Base-by-base conservation (phyloP, 2,113 vertebrate genomes). In the Tyrannus savana region DNA sequence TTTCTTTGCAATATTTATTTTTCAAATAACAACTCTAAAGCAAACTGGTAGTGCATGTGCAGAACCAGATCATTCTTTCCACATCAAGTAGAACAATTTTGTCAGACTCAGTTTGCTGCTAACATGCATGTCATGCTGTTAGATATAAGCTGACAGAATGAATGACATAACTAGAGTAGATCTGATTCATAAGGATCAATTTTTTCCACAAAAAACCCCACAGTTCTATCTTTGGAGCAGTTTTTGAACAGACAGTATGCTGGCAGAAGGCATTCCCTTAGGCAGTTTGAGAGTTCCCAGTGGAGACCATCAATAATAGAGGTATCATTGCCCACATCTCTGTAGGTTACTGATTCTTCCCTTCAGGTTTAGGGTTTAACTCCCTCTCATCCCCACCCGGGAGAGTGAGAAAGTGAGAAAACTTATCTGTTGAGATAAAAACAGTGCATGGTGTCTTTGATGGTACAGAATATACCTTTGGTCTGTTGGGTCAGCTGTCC, bases 1-100 rank as follows among this genome's bases (percentile, higher is more conserved):
- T 94, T 83, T 88, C n/a, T 93, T 90, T 80, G 72, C 66, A 95
- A 89, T 85, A 90, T 84, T 82, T 95, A 89, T 76, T 90, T 83
- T 95, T 89, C 37, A 91, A 90, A 71, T 81, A 91, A 76, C 35
- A 74, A 23, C 83, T 79, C 71, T 76, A n/a, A 93, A 92, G 44
- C 22, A 71, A 94, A 71, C 35, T 67, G 41, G 14, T 81, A 83
- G 79, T 87, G 86, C 67, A 85, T 58, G 55, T 81, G 72, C 56
- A 63, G 82, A 85, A 66, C 42, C 22, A 87, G 94, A 92, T 76
- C 22, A 56, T 82, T 93, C 53, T 93, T 91, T 75, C 82, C 53
- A 68, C 73, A 82, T 92, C 72, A 96, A 89, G n/a, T 47, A 80
- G 22, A 92, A 50, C 69, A 84, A 89, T 93, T 95, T 92, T 95